phyloP scores from a whole-genome alignment of 2,888 invertebrate genomes.

The Lycocerus yunnanus region DNA sequence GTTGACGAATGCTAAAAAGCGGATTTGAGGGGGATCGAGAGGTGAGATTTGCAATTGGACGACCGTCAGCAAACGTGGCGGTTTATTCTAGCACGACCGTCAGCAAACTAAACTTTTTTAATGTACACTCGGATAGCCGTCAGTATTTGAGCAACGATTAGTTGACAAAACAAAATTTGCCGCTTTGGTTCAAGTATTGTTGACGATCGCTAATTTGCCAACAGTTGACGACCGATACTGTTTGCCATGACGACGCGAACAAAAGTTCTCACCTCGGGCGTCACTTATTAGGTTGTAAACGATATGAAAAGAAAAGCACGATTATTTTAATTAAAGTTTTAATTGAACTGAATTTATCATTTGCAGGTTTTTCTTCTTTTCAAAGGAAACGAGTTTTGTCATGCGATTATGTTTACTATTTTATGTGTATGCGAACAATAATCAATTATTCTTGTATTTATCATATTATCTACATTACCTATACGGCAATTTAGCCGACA shows the following conservation, averaged over 20 bases:
- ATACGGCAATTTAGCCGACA: constrained; percentile 34
- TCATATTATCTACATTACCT: constrained; percentile 43
- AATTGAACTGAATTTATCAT: neutral
- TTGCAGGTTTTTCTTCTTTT: neutral
- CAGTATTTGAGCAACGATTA: too few species aligned
- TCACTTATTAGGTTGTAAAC: neutral
- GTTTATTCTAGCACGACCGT: too few species aligned
- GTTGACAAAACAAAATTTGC: too few species aligned
- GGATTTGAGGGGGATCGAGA: too few species aligned
- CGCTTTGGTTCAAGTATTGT: too few species aligned
- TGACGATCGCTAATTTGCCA: too few species aligned
- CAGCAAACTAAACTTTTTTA: too few species aligned
- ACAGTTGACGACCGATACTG: neutral
- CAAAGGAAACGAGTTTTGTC: constrained; percentile 10
- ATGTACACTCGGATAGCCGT: too few species aligned
- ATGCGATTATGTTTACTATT: constrained; percentile 15
- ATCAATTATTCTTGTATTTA: constrained; percentile 47
- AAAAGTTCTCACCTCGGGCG: neutral
- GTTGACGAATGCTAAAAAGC: too few species aligned
- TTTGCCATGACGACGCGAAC: neutral
- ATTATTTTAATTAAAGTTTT: neutral
- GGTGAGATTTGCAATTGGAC: too few species aligned
- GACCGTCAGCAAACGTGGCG: too few species aligned
- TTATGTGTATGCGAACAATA: constrained; percentile 23
- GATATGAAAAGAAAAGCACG: neutral